Evolutionary conservation across 2,888 invertebrate species (phyloP).

Genomic region (Disparrhopalites patrizii): DNA sequence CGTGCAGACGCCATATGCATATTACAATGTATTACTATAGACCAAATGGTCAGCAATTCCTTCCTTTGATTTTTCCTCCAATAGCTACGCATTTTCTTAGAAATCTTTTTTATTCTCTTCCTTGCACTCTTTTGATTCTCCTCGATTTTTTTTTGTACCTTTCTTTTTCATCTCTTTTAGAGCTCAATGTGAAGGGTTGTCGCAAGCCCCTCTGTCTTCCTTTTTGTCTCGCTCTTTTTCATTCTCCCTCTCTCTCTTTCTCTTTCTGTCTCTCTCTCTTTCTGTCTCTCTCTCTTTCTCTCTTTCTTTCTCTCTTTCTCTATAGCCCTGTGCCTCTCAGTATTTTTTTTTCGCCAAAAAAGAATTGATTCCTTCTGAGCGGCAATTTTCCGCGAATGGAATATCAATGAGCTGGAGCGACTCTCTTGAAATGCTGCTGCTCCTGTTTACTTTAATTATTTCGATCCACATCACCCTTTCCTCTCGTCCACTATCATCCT

Average conservation of each 20-base stretch:
- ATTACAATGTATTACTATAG: too few relatives aligned
- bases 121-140: too few relatives aligned
- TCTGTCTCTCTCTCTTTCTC: constrained; percentile 14
- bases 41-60: background rate
- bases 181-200: background rate
- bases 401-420: constrained; percentile 44
- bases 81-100: too few relatives aligned
- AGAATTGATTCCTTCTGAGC: constrained; percentile 38
- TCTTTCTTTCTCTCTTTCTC: background rate
- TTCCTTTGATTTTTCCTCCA: too few relatives aligned
- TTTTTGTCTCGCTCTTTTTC: background rate
- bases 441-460: constrained; percentile 40
- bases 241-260: background rate
- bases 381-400: constrained; percentile 46
- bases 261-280: background rate
- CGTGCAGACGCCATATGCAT: too few relatives aligned
- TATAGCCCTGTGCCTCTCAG: constrained; percentile 19
- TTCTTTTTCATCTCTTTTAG: too few relatives aligned
- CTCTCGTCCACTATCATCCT: background rate
- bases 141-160: background rate
- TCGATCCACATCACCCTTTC: constrained; percentile 24
- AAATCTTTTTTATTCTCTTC: too few relatives aligned
- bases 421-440: constrained; percentile 30
- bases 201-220: background rate
- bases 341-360: constrained; percentile 32